Base-by-base conservation (phyloP, 2,888 invertebrate species). In the Danaus chrysippus region DNA sequence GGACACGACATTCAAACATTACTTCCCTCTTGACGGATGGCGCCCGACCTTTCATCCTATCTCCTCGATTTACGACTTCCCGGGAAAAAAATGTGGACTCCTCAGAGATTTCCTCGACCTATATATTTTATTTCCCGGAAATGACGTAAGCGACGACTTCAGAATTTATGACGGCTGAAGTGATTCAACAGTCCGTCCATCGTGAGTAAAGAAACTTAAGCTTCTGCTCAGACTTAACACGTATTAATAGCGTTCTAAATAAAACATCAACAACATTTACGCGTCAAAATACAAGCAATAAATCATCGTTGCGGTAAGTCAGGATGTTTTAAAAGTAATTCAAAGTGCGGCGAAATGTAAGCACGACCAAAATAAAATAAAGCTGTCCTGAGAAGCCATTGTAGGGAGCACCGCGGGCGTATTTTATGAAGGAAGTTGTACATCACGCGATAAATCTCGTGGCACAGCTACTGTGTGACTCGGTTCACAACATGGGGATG, bases 351-450 rank as follows among this genome's bases (percentile, higher is more conserved):
- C 12, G 19, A 63, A 64, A 61, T 65, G 66, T 66, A 65, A 65
- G 73, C 72, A 71, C 72, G 70, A 65, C 66, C 69, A 62, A 62
- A 65, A 68, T 69, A 63, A 68, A 68, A 70, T 70, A 72, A 67
- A 68, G 67, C 61, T 64, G 63, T 63, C 42, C 43, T 52, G 66
- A 54, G 62, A 55, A 56, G 60, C 44, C 52, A 56, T 9, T 59
- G 67, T 65, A 59, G 69, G 59, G 67, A 61, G 70, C 58, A 66
- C 65, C 64, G 67, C 69, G 65, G 73, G 70, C 77, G 77, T 82
- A 81, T 82, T 83, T 83, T 83, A 83, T 83, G 82, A 82, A 85
- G 84, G 86, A 86, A 86, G 82, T 81, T 79, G 79, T 82, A 82
- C 84, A 82, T 87, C 83, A 81, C 71, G 76, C 77, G 73, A 84